These are phyloP conservation scores for Epiperipatus broadwayi DNA, from an alignment of 2,888 invertebrate species.

Conservation along the genomic window DNA sequence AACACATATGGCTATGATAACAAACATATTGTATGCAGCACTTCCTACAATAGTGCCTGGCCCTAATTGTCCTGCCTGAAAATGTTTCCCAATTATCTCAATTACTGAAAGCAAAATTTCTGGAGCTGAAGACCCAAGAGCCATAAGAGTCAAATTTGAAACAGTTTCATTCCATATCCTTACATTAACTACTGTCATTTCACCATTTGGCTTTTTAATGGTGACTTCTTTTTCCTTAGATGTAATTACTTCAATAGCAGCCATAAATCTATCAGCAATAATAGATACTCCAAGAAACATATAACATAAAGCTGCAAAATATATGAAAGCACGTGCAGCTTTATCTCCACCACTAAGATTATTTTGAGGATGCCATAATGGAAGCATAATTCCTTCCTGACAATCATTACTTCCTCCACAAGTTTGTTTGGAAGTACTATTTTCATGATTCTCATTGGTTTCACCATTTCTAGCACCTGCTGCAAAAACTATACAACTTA, in stretches of 20 bases:
- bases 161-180: constrained; percentile 99
- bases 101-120: constrained; percentile 93
- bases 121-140: constrained; percentile 91
- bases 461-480: too few relatives aligned
- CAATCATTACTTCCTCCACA: too few relatives aligned
- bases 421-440: too few relatives aligned
- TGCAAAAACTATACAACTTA: too few relatives aligned
- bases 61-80: constrained; percentile 86
- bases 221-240: constrained; percentile 87
- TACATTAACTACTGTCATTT: constrained; percentile 68
- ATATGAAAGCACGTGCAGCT: constrained; percentile 65
- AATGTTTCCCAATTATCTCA: constrained; percentile 86
- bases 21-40: constrained; percentile 93
- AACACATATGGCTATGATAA: constrained; percentile 89
- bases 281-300: constrained; percentile 97
- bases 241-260: constrained; percentile 95
- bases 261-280: constrained; percentile 97
- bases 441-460: too few relatives aligned
- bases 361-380: constrained; percentile 66
- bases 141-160: constrained; percentile 95
- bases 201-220: constrained; percentile 68
- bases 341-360: constrained; percentile 49
- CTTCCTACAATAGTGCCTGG: constrained; percentile 97
- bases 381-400: constrained; percentile 62
- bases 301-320: constrained; percentile 71